phyloP scores from a whole-genome alignment of 1,140 invertebrate species.

The Pseudomyrmex cubaensis region DNA sequence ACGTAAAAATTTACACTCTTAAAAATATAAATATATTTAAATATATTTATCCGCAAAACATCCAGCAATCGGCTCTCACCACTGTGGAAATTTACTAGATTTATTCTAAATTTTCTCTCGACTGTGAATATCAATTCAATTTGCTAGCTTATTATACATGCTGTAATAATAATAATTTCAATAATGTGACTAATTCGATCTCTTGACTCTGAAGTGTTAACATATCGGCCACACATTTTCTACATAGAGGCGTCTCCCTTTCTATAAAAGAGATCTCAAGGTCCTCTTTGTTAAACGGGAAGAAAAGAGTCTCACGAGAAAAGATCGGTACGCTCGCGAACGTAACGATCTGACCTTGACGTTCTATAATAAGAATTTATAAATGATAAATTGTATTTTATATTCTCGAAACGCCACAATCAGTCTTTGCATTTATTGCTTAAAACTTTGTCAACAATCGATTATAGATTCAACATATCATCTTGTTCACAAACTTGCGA shows the following conservation, averaged over 20 bases:
- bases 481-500: too few relatives aligned
- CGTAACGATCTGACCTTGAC: slow-evolving; percentile 18
- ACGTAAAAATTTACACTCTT: too few relatives aligned
- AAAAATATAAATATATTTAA: too few relatives aligned
- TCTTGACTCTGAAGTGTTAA: slow-evolving; percentile 36
- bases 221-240: neutral
- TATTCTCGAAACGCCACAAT: neutral
- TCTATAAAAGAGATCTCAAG: slow-evolving; percentile 28
- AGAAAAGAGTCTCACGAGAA: slow-evolving; percentile 39
- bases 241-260: slow-evolving; percentile 4
- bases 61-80: too few relatives aligned
- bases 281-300: slow-evolving; percentile 50
- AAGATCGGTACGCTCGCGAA: slow-evolving; percentile 17
- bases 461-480: too few relatives aligned
- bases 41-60: too few relatives aligned
- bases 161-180: neutral
- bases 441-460: too few relatives aligned
- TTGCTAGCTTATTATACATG: neutral
- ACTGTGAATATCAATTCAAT: neutral
- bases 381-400: slow-evolving; percentile 13
- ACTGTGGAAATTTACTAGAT: too few relatives aligned
- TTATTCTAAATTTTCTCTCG: neutral
- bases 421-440: too few relatives aligned
- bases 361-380: neutral
- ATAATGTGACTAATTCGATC: slow-evolving; percentile 35